Evolutionary conservation across 2,888 invertebrate genomes (phyloP), one percentile per base, ranked within the genome.

Genomic region (Chymomyza caudatula): DNA sequence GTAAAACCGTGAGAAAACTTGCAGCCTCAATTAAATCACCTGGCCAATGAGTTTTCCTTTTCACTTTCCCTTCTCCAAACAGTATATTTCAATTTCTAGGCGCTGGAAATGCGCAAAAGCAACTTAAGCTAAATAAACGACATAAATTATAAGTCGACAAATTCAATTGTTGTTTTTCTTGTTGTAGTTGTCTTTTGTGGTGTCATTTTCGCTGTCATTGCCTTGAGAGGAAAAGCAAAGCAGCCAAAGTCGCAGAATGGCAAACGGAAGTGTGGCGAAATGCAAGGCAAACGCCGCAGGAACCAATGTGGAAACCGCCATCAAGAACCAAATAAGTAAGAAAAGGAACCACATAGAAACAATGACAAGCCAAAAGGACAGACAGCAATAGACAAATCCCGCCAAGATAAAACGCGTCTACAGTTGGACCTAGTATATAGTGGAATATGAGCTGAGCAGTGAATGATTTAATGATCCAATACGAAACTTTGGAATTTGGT

Each of bases 131-230:
- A 37, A 67, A 37, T 29, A 67, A 63, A 63, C 55, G 52, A 66
- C 65, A 76, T 74, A 76, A 83, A 79, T 85, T 74, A 67, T 77
- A 85, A 79, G 73, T 69, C 67, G 73, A 83, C 83, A 79, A 82
- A 82, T 82, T 77, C 67, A 76, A 77, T 77, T 71, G 65, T 22
- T 64, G 63, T 37, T 37, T 2, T 37, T 37, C 29, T 37, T 37
- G 29, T 37, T 1, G 11, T 11, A 37, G 2, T 37, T 37, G 11
- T 37, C 11, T 2, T 37, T 37, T 37, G 29, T 11, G 29, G 29
- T 37, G 29, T 11, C 29, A 11, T 11, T 37, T 25, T 8, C 2
- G 11, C 11, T 37, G 22, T 20, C 51, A 51, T 51, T 2, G 51
- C 51, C 20, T 17, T 13, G 51, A 51, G 29, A 23, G 13, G 13